Conservation (phyloP, 2,113 vertebrate species). For the Pholis gunnellus region DNA sequence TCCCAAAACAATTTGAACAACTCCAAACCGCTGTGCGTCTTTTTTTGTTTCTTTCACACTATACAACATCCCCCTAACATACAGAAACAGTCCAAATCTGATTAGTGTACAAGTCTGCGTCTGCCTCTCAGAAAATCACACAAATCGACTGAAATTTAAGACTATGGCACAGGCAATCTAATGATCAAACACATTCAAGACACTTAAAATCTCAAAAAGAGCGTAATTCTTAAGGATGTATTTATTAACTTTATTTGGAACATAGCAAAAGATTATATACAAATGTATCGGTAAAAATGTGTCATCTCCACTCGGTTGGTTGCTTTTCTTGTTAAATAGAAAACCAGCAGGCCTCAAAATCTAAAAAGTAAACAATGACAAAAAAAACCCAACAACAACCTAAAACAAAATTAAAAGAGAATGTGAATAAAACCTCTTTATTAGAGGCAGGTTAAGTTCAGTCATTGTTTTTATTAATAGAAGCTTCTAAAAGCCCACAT, state of each 20-base stretch:
- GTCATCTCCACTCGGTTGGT: conserved; percentile 52
- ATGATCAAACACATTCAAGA: conserved; percentile 59
- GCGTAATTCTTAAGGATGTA: conserved; percentile 64
- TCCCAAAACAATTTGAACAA: conserved; percentile 48
- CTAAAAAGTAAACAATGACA: conserved; percentile 77
- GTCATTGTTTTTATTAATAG: conserved; percentile 35
- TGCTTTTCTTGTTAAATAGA: conserved; percentile 81
- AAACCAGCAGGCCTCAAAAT: conserved; percentile 74
- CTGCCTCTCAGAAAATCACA: conserved; percentile 28
- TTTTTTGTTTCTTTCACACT: conserved; percentile 37
- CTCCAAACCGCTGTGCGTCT: conserved; percentile 47
- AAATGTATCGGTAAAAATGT: conserved; percentile 86
- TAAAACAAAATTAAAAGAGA: conserved; percentile 28
- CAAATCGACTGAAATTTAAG: conserved; percentile 49
- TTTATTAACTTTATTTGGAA: conserved; percentile 93
- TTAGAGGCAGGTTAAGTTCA: conserved; percentile 41
- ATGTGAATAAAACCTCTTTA: conserved; percentile 63
- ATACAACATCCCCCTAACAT: conserved; percentile 38
- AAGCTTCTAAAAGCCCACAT: conserved; percentile 22
- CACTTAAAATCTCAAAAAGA: conserved; percentile 67
- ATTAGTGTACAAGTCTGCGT: conserved; percentile 37
- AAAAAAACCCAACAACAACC: background rate
- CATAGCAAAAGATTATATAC: conserved; percentile 91
- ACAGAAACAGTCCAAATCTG: conserved; percentile 40
- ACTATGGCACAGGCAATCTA: conserved; percentile 60